A percentile compares a stretch with the other conserved stretches of the same genome.
These are phyloP conservation scores for Sipha flava DNA, from an alignment of 1,140 invertebrate species.

Conservation along the genomic window DNA sequence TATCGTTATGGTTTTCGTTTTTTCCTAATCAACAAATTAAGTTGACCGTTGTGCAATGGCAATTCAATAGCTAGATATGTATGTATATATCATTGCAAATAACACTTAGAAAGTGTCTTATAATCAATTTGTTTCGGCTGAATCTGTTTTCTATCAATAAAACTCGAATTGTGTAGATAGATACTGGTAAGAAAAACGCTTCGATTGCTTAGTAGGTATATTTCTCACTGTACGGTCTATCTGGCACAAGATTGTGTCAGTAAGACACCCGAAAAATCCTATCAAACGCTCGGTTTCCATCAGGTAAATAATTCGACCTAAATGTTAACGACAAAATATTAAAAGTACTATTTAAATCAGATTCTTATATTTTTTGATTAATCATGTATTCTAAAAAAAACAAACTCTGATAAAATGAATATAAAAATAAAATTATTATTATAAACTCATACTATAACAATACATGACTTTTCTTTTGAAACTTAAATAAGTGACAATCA, in stretches of 20 bases:
- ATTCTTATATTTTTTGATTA: not conserved
- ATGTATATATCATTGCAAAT: slow-evolving; percentile 2
- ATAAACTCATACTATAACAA: too few species aligned
- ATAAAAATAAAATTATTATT: too few species aligned
- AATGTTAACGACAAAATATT: not conserved
- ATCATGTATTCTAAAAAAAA: too few species aligned
- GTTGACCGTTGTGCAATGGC: not conserved
- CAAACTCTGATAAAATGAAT: too few species aligned
- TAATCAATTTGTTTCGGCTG: slow-evolving; percentile 30
- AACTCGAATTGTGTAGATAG: not conserved
- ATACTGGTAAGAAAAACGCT: not conserved
- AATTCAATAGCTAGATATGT: not conserved
- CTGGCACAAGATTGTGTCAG: slow-evolving; percentile 13
- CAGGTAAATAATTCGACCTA: not conserved
- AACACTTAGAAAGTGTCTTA: slow-evolving; percentile 24
- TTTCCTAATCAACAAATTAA: slow-evolving; percentile 10
- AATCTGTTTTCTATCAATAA: slow-evolving; percentile 27
- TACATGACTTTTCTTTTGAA: too few species aligned
- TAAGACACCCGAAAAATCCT: not conserved
- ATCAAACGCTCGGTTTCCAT: not conserved
- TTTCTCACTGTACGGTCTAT: not conserved
- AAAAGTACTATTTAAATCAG: not conserved
- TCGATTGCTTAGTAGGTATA: not conserved
- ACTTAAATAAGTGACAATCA: too few species aligned
- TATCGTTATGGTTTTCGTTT: too few species aligned